Evolutionary conservation across 2,113 vertebrate species (phyloP), one percentile per base, ranked within the genome.

Genomic region (Artemisiospiza belli): DNA sequence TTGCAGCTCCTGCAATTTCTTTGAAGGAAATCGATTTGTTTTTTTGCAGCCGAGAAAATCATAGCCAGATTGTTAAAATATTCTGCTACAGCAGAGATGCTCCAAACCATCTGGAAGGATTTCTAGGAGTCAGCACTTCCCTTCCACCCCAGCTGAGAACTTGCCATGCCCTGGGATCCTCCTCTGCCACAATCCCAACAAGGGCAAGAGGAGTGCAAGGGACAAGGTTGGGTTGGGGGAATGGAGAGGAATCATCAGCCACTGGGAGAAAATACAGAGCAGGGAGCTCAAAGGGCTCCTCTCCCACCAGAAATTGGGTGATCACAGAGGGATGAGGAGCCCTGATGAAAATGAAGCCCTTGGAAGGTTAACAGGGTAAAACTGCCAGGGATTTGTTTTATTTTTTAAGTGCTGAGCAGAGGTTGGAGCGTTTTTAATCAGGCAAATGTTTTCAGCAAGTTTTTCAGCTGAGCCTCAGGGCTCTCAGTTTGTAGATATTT

Each of bases 1-100:
- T 63, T 96, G 94, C 97, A 96, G 87, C 73, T 95, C 63, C 92
- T 95, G 94, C 96, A 96, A 68, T 97, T 97, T 89, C 94, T 97
- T 96, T 94, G 90, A 97, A 90, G 79, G 90, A 81, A 90, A 92
- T 92, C 58, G 10, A 33, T 90, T 95, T 95, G 21, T 46, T 22
- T 95, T 49, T 51, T 15, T 82, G 77, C 37, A 96, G 80, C 59
- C 37, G 10, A 96, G 83, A 95, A 97, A 96, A 90, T 87, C 43
- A 35, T 59, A 87, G 87, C 96, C 97, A 98, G 97, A 98, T 97
- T 98, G 97, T 97, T 98, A 98, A 98, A 96, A 97, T 97, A 98
- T 98, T 97, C 97, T 97, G 96, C 96, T 95, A 91, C 62, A 73
- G 58, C 68, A 85, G 92, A 95, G 85, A 92, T 46, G 92, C 84